Base-by-base conservation (phyloP, 2,113 vertebrate genomes). In the Festucalex cinctus region DNA sequence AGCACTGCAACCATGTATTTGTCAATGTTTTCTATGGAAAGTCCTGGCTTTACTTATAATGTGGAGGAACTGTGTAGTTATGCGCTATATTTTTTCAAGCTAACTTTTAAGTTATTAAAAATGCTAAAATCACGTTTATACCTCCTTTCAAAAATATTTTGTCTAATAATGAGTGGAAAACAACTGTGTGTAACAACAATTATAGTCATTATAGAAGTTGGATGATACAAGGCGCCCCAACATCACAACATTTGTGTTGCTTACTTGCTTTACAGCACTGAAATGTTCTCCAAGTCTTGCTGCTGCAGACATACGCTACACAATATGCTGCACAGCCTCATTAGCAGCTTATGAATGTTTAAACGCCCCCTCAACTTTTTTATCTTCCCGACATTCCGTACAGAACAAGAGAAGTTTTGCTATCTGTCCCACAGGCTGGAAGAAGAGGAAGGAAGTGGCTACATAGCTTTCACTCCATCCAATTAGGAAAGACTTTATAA, bases 281-380 rank as follows among this genome's bases (percentile, higher is more conserved):
- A 6, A 10, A 41, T 35, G 22, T 28, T 1, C 24, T 68, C 49
- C 35, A 36, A 37, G 66, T 17, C 70, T 13, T 56, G 58, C 44
- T 68, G 6, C 56, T 5, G 16, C 62, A 41, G 19, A 69, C 46
- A 56, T 53, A 59, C 56, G 41, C 65, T 16, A 28, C 53, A 26
- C 24, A 82, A 81, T 80, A 64, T 80, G 74, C 73, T 70, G 67
- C 58, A 62, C 67, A 77, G 68, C 83, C 77, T 87, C 76, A 88
- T 88, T 89, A 88, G 79, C 76, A 73, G 79, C 81, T 85, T 83
- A 83, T 88, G 76, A 87, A 89, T 87, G 62, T 85, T 88, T 63
- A 83, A 76, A 62, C 63, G 43, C 7, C 4, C 48, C 35, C 54
- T 26, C 16, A 14, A 19, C 12, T 43, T 20, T 62, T 66, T 73